phyloP scores from a whole-genome alignment of 2,888 invertebrate genomes.

The Conistra vaccinii region DNA sequence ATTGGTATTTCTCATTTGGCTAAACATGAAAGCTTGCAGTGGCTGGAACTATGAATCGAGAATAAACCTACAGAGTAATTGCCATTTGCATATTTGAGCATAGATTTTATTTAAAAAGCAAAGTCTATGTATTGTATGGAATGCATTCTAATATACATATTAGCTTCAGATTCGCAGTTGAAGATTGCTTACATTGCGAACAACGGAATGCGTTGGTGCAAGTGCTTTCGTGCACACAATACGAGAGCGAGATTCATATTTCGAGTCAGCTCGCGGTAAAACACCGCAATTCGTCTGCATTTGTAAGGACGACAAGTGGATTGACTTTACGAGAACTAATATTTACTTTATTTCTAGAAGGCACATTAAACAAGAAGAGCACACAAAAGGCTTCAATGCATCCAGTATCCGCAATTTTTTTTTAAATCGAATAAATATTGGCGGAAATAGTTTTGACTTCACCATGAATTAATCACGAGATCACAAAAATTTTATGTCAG shows the following conservation, averaged over 20 bases:
- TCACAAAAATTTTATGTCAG: conserved; percentile 69
- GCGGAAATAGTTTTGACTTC: conserved; percentile 38
- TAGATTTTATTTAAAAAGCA: conserved; percentile 23
- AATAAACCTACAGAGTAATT: conserved; percentile 17
- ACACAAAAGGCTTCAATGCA: neutral
- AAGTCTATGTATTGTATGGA: conserved; percentile 18
- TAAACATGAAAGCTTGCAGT: conserved; percentile 39
- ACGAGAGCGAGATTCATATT: conserved; percentile 45
- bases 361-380: neutral
- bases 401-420: neutral
- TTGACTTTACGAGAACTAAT: conserved; percentile 13
- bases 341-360: conserved; percentile 7
- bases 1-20: conserved; percentile 36
- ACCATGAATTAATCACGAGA: conserved; percentile 55
- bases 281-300: conserved; percentile 35
- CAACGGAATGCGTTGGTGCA: conserved; percentile 20
- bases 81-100: conserved; percentile 9
- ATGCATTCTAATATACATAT: conserved; percentile 55
- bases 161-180: conserved; percentile 32
- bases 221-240: conserved; percentile 50
- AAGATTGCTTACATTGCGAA: conserved; percentile 32
- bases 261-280: conserved; percentile 21
- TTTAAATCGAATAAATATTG: conserved; percentile 1
- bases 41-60: conserved; percentile 7
- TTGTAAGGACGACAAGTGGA: conserved; percentile 24